A percentile compares a stretch with the other conserved stretches of the same genome.
Conservation (phyloP, 2,113 vertebrate genomes). For the Burhinus oedicnemus region DNA sequence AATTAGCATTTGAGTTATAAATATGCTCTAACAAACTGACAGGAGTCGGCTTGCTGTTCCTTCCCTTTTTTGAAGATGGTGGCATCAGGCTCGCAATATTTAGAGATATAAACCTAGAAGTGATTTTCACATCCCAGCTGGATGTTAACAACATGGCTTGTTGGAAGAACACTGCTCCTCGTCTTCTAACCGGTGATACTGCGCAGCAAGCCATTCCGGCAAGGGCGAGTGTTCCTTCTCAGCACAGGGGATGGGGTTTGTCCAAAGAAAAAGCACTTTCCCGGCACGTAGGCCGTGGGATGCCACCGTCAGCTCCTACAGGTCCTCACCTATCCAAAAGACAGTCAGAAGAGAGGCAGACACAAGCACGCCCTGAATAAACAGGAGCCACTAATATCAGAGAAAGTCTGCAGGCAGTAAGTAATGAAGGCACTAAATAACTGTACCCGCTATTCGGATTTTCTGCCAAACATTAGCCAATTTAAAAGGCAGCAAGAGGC, state of each 20-base stretch:
- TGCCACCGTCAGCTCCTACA: background rate
- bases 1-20: conserved; percentile 73
- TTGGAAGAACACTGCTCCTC: conserved; percentile 59
- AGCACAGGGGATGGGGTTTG: conserved; percentile 29
- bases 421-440: conserved; percentile 63
- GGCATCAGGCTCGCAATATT: conserved; percentile 51
- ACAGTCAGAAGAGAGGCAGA: background rate
- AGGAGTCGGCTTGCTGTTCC: conserved; percentile 54
- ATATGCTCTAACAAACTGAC: conserved; percentile 62
- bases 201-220: conserved; percentile 24
- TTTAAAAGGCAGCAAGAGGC: conserved; percentile 77
- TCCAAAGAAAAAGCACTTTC: conserved; percentile 20
- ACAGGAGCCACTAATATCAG: conserved; percentile 60
- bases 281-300: background rate
- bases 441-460: conserved; percentile 46
- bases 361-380: conserved; percentile 16
- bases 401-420: conserved; percentile 52
- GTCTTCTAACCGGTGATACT: conserved; percentile 9
- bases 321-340: background rate
- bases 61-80: conserved; percentile 59
- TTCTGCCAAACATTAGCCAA: conserved; percentile 68
- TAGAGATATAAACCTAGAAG: conserved; percentile 63
- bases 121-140: conserved; percentile 65
- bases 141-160: conserved; percentile 9
- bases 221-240: conserved; percentile 21